A percentile compares a stretch with the other conserved stretches of the same genome.
Evolutionary conservation across 2,888 invertebrate genomes (phyloP).

Genomic region (Andrena chrysosceles): DNA sequence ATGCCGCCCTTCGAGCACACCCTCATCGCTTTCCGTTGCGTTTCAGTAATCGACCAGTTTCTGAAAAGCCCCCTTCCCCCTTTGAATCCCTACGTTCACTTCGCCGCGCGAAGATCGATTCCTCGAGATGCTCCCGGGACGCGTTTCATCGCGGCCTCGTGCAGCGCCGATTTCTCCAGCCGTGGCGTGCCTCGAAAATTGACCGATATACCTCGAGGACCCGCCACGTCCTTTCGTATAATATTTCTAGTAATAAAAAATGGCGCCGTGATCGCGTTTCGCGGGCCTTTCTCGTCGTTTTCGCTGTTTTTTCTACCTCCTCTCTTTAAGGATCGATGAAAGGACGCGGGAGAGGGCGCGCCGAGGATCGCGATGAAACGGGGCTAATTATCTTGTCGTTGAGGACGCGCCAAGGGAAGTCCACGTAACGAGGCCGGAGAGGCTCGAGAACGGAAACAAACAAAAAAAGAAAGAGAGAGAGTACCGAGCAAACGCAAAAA

Average conservation of each 20-base stretch:
- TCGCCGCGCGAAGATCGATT: not conserved
- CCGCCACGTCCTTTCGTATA: slow-evolving; percentile 54
- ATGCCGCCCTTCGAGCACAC: too few species aligned
- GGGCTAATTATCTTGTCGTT: not conserved
- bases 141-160: slow-evolving; percentile 29
- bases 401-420: slow-evolving; percentile 33
- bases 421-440: slow-evolving; percentile 17
- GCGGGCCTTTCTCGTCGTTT: slow-evolving; percentile 79
- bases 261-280: slow-evolving; percentile 56
- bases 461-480: not conserved
- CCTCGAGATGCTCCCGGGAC: not conserved
- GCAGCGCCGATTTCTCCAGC: slow-evolving; percentile 31
- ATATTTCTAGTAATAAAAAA: slow-evolving; percentile 69
- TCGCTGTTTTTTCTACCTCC: slow-evolving; percentile 83
- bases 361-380: slow-evolving; percentile 31
- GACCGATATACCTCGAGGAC: slow-evolving; percentile 38
- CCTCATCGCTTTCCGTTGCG: too few species aligned
- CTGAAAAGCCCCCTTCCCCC: not conserved
- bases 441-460: slow-evolving; percentile 1
- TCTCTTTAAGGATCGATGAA: slow-evolving; percentile 78
- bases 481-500: too few species aligned
- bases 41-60: too few species aligned
- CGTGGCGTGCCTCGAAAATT: slow-evolving; percentile 35
- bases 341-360: slow-evolving; percentile 36
- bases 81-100: not conserved